Evolutionary conservation across 2,888 invertebrate species (phyloP).

Genomic region (Heliothis peltigera): DNA sequence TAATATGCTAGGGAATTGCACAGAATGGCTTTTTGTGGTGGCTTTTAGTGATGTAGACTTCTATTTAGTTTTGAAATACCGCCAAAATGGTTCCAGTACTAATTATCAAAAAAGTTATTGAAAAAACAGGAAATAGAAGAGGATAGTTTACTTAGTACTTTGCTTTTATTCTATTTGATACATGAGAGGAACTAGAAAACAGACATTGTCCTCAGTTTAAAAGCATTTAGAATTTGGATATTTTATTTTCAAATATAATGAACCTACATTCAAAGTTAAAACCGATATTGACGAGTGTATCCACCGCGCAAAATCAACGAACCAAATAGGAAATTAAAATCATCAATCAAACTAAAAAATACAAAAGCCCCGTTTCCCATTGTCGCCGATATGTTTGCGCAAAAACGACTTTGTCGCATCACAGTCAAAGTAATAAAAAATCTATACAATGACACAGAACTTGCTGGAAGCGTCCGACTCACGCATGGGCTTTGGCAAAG

Average conservation of each 20-base stretch:
- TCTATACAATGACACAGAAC: constrained; percentile 67
- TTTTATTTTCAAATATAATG: not conserved
- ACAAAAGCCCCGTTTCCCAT: constrained; percentile 88
- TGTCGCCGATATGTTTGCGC: constrained; percentile 89
- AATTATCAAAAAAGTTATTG: no score
- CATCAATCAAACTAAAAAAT: constrained; percentile 90
- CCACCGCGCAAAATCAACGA: constrained; percentile 77
- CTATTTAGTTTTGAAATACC: no score
- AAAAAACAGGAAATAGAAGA: no score
- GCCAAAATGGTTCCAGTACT: no score
- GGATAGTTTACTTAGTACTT: no score
- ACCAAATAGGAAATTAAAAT: constrained; percentile 89
- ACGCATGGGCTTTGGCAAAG: not conserved
- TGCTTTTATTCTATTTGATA: no score
- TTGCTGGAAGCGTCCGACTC: constrained; percentile 63
- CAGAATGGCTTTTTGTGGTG: constrained; percentile 10
- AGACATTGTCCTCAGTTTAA: no score
- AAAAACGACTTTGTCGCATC: constrained; percentile 90
- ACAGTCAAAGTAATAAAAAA: constrained; percentile 89
- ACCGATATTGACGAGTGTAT: constrained; percentile 36
- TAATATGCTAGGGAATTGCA: constrained; percentile 34
- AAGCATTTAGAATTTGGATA: not conserved
- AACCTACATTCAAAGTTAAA: constrained; percentile 24
- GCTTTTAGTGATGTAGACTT: not conserved
- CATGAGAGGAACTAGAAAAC: no score